These are phyloP conservation scores for Epinotia demarniana DNA, from an alignment of 2,888 invertebrate species.

Conservation along the genomic window DNA sequence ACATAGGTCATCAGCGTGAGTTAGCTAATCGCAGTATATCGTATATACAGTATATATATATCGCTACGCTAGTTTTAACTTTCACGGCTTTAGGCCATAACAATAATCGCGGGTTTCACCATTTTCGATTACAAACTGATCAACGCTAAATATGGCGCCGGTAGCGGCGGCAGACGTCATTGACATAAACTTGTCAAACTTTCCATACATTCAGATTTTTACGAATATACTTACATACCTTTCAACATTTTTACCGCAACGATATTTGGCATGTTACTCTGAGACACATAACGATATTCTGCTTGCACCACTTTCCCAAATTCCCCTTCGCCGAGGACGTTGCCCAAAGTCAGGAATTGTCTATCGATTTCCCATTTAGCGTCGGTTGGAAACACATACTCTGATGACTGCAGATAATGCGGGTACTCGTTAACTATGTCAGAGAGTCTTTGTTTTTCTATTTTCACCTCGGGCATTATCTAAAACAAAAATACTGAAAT, in stretches of 20 bases:
- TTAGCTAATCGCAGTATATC: too few relatives aligned
- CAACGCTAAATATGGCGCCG: too few relatives aligned
- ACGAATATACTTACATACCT: constrained; percentile 79
- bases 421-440: constrained; percentile 87
- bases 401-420: constrained; percentile 90
- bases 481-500: constrained; percentile 5
- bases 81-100: too few relatives aligned
- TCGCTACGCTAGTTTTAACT: too few relatives aligned
- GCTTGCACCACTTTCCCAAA: constrained; percentile 98
- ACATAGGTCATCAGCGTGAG: too few relatives aligned
- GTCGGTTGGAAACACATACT: constrained; percentile 98
- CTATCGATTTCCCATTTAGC: constrained; percentile 97
- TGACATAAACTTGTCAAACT: too few relatives aligned
- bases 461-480: constrained; percentile 94
- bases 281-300: constrained; percentile 89
- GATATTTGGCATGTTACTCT: constrained; percentile 88
- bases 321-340: constrained; percentile 97
- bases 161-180: too few relatives aligned
- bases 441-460: constrained; percentile 92
- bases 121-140: too few relatives aligned
- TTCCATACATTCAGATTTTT: too few relatives aligned
- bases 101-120: too few relatives aligned
- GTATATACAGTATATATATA: too few relatives aligned
- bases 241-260: constrained; percentile 99
- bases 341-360: constrained; percentile 90